Evolutionary conservation across 2,797 vertebrate genomes (phyloP).

Genomic region (Setipinna tenuifilis): DNA sequence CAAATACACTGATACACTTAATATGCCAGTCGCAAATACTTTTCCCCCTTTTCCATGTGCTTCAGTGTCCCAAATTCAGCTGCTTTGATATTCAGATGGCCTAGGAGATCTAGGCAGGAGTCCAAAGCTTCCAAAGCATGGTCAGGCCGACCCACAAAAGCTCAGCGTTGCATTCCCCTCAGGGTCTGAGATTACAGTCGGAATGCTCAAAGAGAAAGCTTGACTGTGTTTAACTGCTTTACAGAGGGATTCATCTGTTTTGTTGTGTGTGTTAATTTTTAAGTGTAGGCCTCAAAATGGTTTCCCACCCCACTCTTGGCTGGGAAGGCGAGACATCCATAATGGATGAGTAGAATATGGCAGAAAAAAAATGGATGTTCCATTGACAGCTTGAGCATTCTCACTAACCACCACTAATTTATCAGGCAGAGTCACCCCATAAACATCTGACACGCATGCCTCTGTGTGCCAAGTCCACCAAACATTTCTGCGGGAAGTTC

Average conservation of each 20-base stretch:
- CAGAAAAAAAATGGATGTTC: background rate
- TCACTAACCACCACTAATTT: background rate
- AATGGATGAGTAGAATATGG: background rate
- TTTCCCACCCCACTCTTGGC: background rate
- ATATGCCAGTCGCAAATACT: conserved; percentile 1
- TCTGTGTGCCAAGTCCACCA: background rate
- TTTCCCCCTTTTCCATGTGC: conserved; percentile 18
- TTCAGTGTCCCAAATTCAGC: conserved; percentile 35
- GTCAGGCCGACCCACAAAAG: conserved; percentile 61
- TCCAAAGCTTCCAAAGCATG: conserved; percentile 53
- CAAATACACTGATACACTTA: conserved; percentile 9
- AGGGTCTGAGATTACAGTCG: conserved; percentile 39
- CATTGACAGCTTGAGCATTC: background rate
- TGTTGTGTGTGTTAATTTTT: background rate
- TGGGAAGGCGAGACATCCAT: background rate
- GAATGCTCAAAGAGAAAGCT: conserved; percentile 3
- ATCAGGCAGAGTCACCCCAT: background rate
- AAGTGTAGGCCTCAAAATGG: background rate
- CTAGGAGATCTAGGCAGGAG: conserved; percentile 51
- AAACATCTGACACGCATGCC: background rate
- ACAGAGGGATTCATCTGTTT: conserved; percentile 10
- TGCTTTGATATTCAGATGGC: conserved; percentile 59
- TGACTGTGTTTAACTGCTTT: background rate
- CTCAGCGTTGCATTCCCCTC: conserved; percentile 33
- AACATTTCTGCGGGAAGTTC: background rate